Percentiles rank a stretch among this genome's conserved stretches.
These are phyloP conservation scores for Emydoidea blandingii DNA, from an alignment of 2,797 vertebrate species.

Conservation along the genomic window DNA sequence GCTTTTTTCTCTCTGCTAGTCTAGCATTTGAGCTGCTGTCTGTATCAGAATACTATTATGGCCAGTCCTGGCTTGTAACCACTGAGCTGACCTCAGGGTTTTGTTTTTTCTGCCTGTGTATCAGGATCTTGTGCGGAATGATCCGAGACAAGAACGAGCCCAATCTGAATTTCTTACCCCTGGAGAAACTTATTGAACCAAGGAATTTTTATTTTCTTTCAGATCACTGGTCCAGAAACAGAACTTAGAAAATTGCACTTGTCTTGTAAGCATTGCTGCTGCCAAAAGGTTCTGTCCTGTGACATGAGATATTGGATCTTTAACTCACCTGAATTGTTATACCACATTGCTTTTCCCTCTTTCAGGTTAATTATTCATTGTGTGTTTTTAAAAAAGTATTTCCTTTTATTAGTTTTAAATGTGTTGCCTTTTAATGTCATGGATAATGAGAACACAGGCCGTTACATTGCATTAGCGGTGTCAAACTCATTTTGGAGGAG, in stretches of 20 bases:
- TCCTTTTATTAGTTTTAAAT: slow-evolving; percentile 38
- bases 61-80: neutral
- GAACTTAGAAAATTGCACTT: slow-evolving; percentile 9
- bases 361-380: neutral
- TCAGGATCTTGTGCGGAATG: neutral
- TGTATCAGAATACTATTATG: neutral
- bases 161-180: neutral
- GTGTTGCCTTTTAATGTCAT: slow-evolving; percentile 2
- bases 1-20: neutral
- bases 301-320: neutral
- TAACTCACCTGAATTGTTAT: slow-evolving; percentile 1
- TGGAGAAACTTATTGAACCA: neutral
- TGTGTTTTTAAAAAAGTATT: neutral
- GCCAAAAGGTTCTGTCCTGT: neutral
- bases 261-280: slow-evolving; percentile 27
- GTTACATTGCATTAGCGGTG: too few species aligned
- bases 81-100: neutral
- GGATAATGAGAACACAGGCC: neutral
- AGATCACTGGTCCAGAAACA: slow-evolving; percentile 1
- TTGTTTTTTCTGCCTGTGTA: neutral
- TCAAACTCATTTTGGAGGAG: neutral
- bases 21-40: neutral
- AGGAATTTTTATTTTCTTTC: neutral
- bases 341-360: neutral
- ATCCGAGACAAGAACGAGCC: neutral